Base-by-base conservation (phyloP, 2,797 vertebrate genomes). In the Sebastolobus alascanus region DNA sequence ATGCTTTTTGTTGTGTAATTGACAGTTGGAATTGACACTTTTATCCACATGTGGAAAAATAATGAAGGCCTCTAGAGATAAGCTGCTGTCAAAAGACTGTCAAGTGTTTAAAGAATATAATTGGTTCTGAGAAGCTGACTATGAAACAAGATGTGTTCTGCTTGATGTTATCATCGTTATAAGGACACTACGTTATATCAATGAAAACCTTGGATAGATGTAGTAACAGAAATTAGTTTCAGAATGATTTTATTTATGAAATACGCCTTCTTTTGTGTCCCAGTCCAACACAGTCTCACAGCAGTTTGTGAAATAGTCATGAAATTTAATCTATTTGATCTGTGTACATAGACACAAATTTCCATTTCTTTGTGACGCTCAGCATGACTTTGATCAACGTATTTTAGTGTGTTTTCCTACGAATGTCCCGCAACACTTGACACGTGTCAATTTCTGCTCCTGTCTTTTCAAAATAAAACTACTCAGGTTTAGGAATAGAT, bases 11-110 rank as follows among this genome's bases (percentile, higher is more conserved):
- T 69, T 71, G 31, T 71, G 27, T 76, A 82, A 84, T 58, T 64
- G 73, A 80, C 87, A 54, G 59, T 27, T 71, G 60, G 77, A 77
- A 81, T 73, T 71, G 79, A 83, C 72, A 76, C 50, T 68, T 83
- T 76, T 27, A 40, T 73, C 22, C 33, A 43, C 73, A 43, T 55
- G 31, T 71, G 74, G n/a, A 18, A 68, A 67, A 77, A 52, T 22
- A 52, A 84, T 65, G 25, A 72, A 46, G 43, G 63, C 66, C 65
- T 73, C 37, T 14, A 1, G 68, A 87, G 73, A 77, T 60, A 18
- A 71, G 68, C n/a, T 20, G 12, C 43, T 64, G 64, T 72, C 52
- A 65, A n/a, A 37, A 52, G 18, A 67, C 60, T 35, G 67, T 59
- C 18, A n/a, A 6, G 18, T 66, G n/a, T 70, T 35, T 11, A 38